Evolutionary conservation across 2,888 invertebrate species (phyloP).

Genomic region (Tupiocoris notatus): DNA sequence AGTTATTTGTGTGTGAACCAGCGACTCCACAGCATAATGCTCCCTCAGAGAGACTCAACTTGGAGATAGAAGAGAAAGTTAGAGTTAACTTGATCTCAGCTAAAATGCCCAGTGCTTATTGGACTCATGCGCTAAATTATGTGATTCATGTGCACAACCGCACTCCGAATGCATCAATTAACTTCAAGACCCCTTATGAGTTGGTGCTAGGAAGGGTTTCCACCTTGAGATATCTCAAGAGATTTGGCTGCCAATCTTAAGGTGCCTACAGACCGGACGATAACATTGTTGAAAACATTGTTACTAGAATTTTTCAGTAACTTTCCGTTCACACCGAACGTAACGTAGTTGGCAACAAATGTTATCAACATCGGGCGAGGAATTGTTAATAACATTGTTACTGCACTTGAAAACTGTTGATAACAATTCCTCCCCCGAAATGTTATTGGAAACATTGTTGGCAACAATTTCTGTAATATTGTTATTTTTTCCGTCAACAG

Average conservation of each 20-base stretch:
- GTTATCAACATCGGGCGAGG: too few relatives aligned
- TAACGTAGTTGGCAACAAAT: too few relatives aligned
- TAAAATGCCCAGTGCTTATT: not conserved
- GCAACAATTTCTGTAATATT: too few relatives aligned
- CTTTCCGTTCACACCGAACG: too few relatives aligned
- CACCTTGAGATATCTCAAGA: not conserved
- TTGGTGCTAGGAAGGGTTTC: not conserved
- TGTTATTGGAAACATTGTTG: too few relatives aligned
- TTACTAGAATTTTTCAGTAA: too few relatives aligned
- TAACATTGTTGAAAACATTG: too few relatives aligned
- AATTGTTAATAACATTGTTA: too few relatives aligned
- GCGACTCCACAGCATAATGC: not conserved
- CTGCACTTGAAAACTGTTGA: too few relatives aligned
- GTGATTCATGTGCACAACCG: not conserved
- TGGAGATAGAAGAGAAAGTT: constrained; percentile 7
- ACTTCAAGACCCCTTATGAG: not conserved
- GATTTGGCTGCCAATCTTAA: not conserved
- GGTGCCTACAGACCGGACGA: too few relatives aligned
- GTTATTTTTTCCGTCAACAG: too few relatives aligned
- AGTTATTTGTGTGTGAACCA: not conserved
- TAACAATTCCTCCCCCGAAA: too few relatives aligned
- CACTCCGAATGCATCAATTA: constrained; percentile 1
- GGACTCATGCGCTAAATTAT: not conserved
- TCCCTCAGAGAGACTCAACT: not conserved
- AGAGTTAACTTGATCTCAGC: not conserved